A percentile compares a stretch with the other conserved stretches of the same genome.
These are phyloP conservation scores for Leptobrachium ailaonicum DNA, from an alignment of 2,113 vertebrate species.

Conservation along the genomic window DNA sequence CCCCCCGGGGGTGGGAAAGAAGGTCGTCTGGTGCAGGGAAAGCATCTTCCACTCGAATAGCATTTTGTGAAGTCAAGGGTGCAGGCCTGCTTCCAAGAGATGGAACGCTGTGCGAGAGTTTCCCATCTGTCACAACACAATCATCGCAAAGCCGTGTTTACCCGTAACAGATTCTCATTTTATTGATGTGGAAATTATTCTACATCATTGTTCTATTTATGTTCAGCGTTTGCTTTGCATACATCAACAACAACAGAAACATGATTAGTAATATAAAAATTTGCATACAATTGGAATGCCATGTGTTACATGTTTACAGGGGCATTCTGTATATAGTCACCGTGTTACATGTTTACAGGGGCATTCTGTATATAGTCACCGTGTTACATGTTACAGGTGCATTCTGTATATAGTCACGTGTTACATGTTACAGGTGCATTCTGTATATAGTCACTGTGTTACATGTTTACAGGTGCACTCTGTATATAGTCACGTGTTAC, in stretches of 20 bases:
- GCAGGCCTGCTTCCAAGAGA: not conserved
- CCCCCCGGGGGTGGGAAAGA: constrained; percentile 34
- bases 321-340: too few relatives aligned
- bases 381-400: too few relatives aligned
- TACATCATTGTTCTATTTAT: constrained; percentile 25
- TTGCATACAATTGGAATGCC: too few relatives aligned
- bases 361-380: too few relatives aligned
- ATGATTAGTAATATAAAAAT: too few relatives aligned
- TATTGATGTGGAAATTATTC: constrained; percentile 41
- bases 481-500: too few relatives aligned
- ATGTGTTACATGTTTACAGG: too few relatives aligned
- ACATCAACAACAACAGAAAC: not conserved
- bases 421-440: too few relatives aligned
- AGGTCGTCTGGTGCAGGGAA: constrained; percentile 42
- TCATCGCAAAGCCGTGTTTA: not conserved
- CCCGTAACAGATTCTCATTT: constrained; percentile 40
- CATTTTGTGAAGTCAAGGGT: not conserved
- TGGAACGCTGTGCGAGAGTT: not conserved
- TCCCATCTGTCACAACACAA: constrained; percentile 28
- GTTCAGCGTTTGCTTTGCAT: constrained; percentile 16
- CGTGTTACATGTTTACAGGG: too few relatives aligned
- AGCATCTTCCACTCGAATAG: constrained; percentile 30
- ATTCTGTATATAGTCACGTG: too few relatives aligned
- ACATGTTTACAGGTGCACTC: too few relatives aligned
- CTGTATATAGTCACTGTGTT: too few relatives aligned